phyloP scores from a whole-genome alignment of 2,797 vertebrate species.

The Sebastes vulpes region DNA sequence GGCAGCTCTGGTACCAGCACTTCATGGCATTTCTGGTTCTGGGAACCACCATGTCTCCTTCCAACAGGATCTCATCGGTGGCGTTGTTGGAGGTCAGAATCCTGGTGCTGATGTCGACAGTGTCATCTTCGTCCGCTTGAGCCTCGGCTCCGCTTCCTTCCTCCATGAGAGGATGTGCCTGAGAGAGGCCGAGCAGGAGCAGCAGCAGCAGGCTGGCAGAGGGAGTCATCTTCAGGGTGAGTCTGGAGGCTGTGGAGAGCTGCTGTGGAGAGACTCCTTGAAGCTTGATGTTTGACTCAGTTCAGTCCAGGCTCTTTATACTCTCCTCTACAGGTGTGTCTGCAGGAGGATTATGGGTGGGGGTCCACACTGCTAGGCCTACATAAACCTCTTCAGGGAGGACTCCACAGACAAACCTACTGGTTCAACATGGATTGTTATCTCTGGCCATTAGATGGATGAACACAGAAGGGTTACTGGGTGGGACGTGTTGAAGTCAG shows the following conservation, averaged over 20 bases:
- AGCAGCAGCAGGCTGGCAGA: too few species aligned
- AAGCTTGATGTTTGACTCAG: constrained; percentile 16
- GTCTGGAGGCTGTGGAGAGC: too few species aligned
- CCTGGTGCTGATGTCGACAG: too few species aligned
- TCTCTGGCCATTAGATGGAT: not conserved
- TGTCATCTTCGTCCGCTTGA: too few species aligned
- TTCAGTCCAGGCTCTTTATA: constrained; percentile 55
- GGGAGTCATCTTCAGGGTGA: too few species aligned
- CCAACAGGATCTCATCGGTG: constrained; percentile 5
- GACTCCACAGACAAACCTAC: constrained; percentile 20
- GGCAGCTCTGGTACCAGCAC: too few species aligned
- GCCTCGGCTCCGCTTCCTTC: too few species aligned
- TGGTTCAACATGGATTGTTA: constrained; percentile 19
- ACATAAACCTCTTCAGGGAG: constrained; percentile 37
- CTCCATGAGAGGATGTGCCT: too few species aligned
- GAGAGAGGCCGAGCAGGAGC: too few species aligned
- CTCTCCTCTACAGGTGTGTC: constrained; percentile 22
- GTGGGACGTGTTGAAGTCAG: not conserved
- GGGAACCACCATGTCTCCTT: constrained; percentile 42
- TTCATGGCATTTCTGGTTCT: too few species aligned
- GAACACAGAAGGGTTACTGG: not conserved
- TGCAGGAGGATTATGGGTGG: not conserved
- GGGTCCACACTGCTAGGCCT: constrained; percentile 28
- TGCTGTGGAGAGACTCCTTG: too few species aligned
- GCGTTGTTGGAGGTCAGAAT: constrained; percentile 32